Evolutionary conservation across 1,140 invertebrate species (phyloP), one percentile per base, ranked within the genome.

Genomic region (Araneus ventricosus): DNA sequence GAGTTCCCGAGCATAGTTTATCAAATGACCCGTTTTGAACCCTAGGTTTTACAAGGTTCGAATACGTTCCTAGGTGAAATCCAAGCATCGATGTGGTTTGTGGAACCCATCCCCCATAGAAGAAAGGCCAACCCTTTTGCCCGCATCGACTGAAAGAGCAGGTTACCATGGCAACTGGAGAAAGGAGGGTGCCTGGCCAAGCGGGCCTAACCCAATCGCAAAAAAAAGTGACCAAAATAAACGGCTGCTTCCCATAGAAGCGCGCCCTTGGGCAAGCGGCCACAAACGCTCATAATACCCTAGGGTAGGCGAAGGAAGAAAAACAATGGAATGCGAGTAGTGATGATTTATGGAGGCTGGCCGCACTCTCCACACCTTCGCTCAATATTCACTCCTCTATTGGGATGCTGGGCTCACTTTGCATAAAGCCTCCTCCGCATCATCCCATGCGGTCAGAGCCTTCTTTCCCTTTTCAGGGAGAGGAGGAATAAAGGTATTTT

Each of bases 51-150:
- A 45, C 1, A 85, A 85, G 45, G n/a, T 6, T 14, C 22, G 52
- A 61, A 20, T 86, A 17, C 10, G 30, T 86, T 57, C 30, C 30
- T 52, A 57, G 30, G 10, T 27, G 59, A 59, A 57, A 57, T 34
- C 45, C 52, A n/a, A 59, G 84, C 41, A 85, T 52, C 39, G 10
- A 45, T 27, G 39, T 85, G 39, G 41, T 99, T 97, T 99, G 98
- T 98, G 97, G 97, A 95, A 99, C 98, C 96, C 98, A 98, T 94
- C 97, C 98, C n/a, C 98, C 98, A 0, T 96, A 98, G 98, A 24
- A 97, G 98, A 94, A 99, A 99, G 98, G 99, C 98, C n/a, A 97
- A 92, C 80, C 90, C 90, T 86, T 92, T 92, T 84, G 90, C 90
- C 70, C 61, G 89, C 89, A 90, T 90, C 89, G 89, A 90, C 89